Conservation (phyloP, 2,113 vertebrate genomes). For the Notothenia coriiceps region DNA sequence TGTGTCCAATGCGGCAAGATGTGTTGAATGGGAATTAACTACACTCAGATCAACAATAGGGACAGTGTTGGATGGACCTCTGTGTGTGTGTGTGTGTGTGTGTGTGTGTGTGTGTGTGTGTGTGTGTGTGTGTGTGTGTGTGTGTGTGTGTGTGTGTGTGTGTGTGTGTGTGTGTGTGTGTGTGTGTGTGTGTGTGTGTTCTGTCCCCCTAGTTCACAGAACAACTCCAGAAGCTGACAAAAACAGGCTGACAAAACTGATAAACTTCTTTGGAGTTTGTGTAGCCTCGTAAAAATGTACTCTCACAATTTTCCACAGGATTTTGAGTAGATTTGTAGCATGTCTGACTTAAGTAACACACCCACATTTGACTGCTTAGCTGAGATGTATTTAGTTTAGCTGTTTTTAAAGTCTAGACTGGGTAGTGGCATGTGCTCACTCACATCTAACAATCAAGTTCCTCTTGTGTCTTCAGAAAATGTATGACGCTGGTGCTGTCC, state of each 20-base stretch:
- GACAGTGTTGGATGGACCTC: conserved; percentile 44
- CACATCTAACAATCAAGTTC: not conserved
- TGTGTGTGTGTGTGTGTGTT: not conserved
- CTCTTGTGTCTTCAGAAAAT: not conserved
- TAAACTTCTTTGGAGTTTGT: not conserved
- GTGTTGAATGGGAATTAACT: conserved; percentile 58
- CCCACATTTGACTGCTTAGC: not conserved
- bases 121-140: conserved; percentile 14
- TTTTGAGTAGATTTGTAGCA: not conserved
- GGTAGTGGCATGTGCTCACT: not conserved
- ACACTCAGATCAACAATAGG: conserved; percentile 54
- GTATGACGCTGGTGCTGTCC: not conserved
- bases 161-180: not conserved
- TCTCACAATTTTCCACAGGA: not conserved
- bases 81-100: not conserved
- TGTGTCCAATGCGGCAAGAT: conserved; percentile 37
- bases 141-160: not conserved
- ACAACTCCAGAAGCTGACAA: not conserved
- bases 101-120: conserved; percentile 1
- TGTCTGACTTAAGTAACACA: too few species aligned
- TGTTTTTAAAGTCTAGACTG: not conserved
- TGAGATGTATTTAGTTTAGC: not conserved
- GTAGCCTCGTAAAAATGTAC: not conserved
- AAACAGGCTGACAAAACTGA: not conserved
- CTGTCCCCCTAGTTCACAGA: conserved; percentile 1